A percentile compares a stretch with the other conserved stretches of the same genome.
These are phyloP conservation scores for Neostethus bicornis DNA, from an alignment of 2,797 vertebrate genomes.

Conservation along the genomic window DNA sequence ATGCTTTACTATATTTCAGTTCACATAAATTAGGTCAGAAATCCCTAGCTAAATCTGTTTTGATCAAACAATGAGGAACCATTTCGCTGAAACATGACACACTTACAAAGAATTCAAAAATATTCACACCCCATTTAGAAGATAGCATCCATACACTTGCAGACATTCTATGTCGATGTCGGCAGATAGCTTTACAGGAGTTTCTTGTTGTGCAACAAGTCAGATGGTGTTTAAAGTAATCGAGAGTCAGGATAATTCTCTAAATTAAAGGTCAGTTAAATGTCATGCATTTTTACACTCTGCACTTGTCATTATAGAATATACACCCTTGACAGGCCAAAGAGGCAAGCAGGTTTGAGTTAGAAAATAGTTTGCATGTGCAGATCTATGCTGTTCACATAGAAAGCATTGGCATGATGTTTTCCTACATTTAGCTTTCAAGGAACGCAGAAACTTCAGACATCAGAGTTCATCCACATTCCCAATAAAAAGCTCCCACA, in stretches of 20 bases:
- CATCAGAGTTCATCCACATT: slow-evolving; percentile 13
- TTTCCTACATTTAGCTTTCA: slow-evolving; percentile 41
- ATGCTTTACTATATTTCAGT: no score
- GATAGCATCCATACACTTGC: slow-evolving; percentile 8
- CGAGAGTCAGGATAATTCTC: not conserved
- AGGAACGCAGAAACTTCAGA: slow-evolving; percentile 18
- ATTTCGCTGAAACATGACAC: not conserved
- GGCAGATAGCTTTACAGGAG: not conserved
- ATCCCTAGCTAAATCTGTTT: not conserved
- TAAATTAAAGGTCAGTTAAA: not conserved
- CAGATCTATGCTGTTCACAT: slow-evolving; percentile 4
- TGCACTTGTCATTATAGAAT: slow-evolving; percentile 16
- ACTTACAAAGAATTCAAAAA: not conserved
- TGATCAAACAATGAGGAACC: not conserved
- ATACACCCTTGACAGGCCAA: slow-evolving; percentile 13
- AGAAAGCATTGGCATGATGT: slow-evolving; percentile 25
- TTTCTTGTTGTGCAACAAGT: slow-evolving; percentile 10
- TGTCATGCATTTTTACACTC: slow-evolving; percentile 11
- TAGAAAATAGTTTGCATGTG: slow-evolving; percentile 17
- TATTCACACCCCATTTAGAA: not conserved
- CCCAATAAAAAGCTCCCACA: slow-evolving; percentile 41
- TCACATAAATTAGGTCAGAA: not conserved
- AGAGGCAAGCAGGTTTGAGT: slow-evolving; percentile 13
- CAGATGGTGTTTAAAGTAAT: not conserved
- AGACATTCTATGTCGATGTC: slow-evolving; percentile 1